Evolutionary conservation across 1,140 invertebrate genomes (phyloP).

Genomic region (Yoshiicerus persimilis): DNA sequence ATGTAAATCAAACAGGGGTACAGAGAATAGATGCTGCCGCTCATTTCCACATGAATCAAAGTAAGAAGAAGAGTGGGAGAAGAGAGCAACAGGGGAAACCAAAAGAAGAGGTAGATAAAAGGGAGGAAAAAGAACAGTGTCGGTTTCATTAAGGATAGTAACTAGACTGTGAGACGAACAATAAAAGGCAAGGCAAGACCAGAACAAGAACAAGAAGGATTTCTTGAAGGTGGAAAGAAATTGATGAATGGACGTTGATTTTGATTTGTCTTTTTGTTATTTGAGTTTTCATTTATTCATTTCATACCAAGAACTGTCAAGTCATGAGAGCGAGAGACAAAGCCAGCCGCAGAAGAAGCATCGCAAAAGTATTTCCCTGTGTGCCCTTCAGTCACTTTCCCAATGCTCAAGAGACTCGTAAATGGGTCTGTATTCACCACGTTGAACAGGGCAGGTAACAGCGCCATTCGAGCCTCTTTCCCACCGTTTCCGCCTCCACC

Average conservation of each 20-base stretch:
- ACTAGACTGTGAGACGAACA: neutral
- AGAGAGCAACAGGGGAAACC: slow-evolving; percentile 32
- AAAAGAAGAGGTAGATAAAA: slow-evolving; percentile 39
- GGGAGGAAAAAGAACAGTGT: slow-evolving; percentile 30
- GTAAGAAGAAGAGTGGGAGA: slow-evolving; percentile 49
- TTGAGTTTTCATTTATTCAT: slow-evolving; percentile 9
- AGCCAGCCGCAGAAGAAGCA: slow-evolving; percentile 61
- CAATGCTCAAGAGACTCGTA: slow-evolving; percentile 46
- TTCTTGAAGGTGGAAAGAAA: neutral
- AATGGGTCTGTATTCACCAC: slow-evolving; percentile 40
- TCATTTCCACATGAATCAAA: slow-evolving; percentile 52
- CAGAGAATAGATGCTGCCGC: slow-evolving; percentile 49
- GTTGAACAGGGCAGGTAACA: slow-evolving; percentile 56
- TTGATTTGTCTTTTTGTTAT: slow-evolving; percentile 47
- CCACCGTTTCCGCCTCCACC: slow-evolving; percentile 63
- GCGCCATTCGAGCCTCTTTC: neutral
- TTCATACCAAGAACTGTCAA: slow-evolving; percentile 41
- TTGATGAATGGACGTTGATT: slow-evolving; percentile 7
- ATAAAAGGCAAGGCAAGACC: neutral
- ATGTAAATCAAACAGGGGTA: neutral
- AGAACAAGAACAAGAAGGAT: neutral
- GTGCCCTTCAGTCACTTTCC: slow-evolving; percentile 36
- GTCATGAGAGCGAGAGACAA: slow-evolving; percentile 70
- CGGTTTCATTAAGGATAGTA: slow-evolving; percentile 3
- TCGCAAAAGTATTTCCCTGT: slow-evolving; percentile 54